These are phyloP conservation scores for Drosophila murphyi DNA, from an alignment of 1,140 invertebrate species.

Conservation along the genomic window DNA sequence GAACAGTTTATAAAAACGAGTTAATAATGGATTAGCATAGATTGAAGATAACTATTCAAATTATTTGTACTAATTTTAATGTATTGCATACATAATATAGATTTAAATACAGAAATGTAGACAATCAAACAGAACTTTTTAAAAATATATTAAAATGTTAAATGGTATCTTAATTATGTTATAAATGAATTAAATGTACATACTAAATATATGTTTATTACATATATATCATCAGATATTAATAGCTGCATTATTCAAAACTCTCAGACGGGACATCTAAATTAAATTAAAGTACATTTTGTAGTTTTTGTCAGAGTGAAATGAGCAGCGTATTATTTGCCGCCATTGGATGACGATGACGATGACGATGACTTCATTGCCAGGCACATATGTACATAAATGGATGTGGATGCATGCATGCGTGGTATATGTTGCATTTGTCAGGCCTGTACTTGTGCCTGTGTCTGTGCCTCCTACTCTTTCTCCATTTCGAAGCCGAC, in stretches of 20 bases:
- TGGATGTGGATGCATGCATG: background rate
- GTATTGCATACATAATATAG: conserved; percentile 2
- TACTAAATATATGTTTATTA: background rate
- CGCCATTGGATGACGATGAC: conserved; percentile 37
- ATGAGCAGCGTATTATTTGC: conserved; percentile 27
- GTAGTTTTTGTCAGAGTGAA: conserved; percentile 10
- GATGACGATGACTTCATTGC: conserved; percentile 59
- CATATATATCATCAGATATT: conserved; percentile 10
- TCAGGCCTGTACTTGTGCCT: conserved; percentile 67
- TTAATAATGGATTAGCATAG: background rate
- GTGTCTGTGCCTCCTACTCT: conserved; percentile 29
- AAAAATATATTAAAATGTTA: no score
- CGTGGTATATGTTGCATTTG: conserved; percentile 30
- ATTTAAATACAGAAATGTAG: background rate
- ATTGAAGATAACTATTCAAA: background rate
- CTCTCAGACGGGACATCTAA: conserved; percentile 9
- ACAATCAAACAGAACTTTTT: background rate
- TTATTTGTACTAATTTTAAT: no score
- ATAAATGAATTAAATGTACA: no score
- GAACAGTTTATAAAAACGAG: background rate
- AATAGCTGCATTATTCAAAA: conserved; percentile 14
- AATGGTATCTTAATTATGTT: no score
- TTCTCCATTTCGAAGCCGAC: conserved; percentile 40
- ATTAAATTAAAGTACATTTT: conserved; percentile 18
- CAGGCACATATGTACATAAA: conserved; percentile 13